Conservation (phyloP, 1,140 invertebrate species). For the Drosophila rhopaloa region DNA sequence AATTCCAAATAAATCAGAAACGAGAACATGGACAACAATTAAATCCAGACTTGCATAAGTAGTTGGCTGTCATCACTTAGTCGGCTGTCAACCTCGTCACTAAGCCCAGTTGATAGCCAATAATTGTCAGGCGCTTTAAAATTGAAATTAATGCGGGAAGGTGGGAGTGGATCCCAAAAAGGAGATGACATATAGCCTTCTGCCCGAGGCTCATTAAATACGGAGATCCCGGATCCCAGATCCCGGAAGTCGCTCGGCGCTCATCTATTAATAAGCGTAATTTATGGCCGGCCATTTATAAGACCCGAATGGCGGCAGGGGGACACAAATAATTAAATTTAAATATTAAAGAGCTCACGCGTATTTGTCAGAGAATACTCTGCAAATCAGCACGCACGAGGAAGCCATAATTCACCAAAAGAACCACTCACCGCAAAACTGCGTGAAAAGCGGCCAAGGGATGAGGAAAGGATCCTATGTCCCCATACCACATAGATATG, state of each 20-base stretch:
- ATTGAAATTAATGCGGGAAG: slow-evolving; percentile 36
- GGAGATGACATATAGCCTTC: slow-evolving; percentile 41
- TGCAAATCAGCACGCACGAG: slow-evolving; percentile 57
- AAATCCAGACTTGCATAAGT: slow-evolving; percentile 48
- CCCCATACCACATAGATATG: slow-evolving; percentile 11
- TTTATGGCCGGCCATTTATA: slow-evolving; percentile 70
- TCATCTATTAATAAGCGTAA: slow-evolving; percentile 74
- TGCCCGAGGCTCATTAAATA: slow-evolving; percentile 38
- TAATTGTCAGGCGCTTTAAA: slow-evolving; percentile 69
- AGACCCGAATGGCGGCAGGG: slow-evolving; percentile 28
- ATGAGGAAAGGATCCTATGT: slow-evolving; percentile 7
- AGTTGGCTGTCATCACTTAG: slow-evolving; percentile 62
- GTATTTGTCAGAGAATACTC: slow-evolving; percentile 71
- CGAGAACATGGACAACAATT: not conserved
- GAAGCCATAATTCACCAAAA: slow-evolving; percentile 60
- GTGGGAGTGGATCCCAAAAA: not conserved
- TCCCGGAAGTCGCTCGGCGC: slow-evolving; percentile 33
- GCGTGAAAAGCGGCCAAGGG: slow-evolving; percentile 10
- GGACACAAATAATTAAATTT: slow-evolving; percentile 80
- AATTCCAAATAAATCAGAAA: not conserved
- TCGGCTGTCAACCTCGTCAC: slow-evolving; percentile 57
- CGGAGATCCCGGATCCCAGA: slow-evolving; percentile 23
- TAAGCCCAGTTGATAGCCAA: slow-evolving; percentile 50
- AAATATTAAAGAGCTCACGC: slow-evolving; percentile 77
- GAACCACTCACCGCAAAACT: slow-evolving; percentile 54